A percentile compares a stretch with the other conserved stretches of the same genome.
phyloP scores from a whole-genome alignment of 1,140 invertebrate genomes.

The Chelonus insularis region DNA sequence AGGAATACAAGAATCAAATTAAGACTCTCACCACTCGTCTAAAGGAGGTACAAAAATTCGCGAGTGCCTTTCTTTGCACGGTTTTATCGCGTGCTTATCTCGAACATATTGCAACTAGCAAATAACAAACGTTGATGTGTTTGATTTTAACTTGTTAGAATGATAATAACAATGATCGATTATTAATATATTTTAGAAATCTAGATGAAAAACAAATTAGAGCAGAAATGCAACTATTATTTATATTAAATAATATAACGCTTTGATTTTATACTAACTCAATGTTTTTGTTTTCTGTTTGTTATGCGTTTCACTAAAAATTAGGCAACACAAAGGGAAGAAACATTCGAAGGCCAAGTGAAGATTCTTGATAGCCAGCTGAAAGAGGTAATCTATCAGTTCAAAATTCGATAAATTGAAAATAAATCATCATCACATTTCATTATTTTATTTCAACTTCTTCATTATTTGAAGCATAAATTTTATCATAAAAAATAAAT shows the following conservation, averaged over 20 bases:
- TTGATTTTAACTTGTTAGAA: background rate
- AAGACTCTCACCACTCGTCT: conserved; percentile 98
- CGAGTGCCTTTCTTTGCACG: conserved; percentile 49
- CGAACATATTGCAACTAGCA: conserved; percentile 23
- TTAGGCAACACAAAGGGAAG: conserved; percentile 95
- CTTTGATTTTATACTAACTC: conserved; percentile 34
- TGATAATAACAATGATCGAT: too few relatives aligned
- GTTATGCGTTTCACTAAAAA: conserved; percentile 48
- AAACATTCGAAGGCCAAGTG: conserved; percentile 91
- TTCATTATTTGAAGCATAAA: too few relatives aligned
- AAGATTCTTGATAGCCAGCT: conserved; percentile 89
- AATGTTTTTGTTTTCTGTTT: conserved; percentile 44
- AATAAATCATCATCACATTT: too few relatives aligned
- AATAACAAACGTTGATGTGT: conserved; percentile 8
- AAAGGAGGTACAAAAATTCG: conserved; percentile 86
- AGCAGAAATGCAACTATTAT: too few relatives aligned
- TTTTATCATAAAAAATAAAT: too few relatives aligned
- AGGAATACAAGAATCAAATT: conserved; percentile 99
- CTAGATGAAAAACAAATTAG: too few relatives aligned
- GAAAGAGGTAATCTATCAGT: conserved; percentile 80
- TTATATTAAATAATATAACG: too few relatives aligned
- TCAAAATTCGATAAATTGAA: background rate
- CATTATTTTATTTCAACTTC: too few relatives aligned
- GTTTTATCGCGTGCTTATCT: conserved; percentile 30
- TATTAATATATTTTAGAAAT: too few relatives aligned